Evolutionary conservation across 2,888 invertebrate genomes (phyloP).

Genomic region (Campoletis raptor): DNA sequence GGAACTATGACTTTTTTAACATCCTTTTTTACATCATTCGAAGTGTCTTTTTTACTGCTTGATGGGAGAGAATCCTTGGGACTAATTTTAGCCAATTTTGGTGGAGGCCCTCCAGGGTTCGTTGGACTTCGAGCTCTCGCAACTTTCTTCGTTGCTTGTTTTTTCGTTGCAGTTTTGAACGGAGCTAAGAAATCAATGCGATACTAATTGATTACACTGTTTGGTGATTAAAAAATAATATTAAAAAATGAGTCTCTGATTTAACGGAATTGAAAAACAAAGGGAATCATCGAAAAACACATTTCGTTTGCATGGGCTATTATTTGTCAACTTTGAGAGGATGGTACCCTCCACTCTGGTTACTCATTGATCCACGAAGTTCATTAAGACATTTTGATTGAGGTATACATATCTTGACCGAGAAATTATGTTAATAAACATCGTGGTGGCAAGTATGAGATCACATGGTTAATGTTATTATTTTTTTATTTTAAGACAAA

Average conservation of each 20-base stretch:
- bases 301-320: not conserved
- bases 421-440: not conserved
- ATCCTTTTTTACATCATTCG: constrained; percentile 41
- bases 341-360: not conserved
- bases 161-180: constrained; percentile 70
- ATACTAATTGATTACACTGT: not conserved
- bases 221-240: not conserved
- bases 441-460: not conserved
- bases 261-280: not conserved
- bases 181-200: constrained; percentile 69
- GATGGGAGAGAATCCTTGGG: constrained; percentile 12
- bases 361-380: not conserved
- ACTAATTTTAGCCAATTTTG: constrained; percentile 47
- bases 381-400: not conserved
- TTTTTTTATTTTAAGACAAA: not conserved
- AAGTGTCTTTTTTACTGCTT: constrained; percentile 36
- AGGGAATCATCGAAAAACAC: not conserved
- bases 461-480: not conserved
- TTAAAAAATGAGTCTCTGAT: not conserved
- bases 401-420: not conserved
- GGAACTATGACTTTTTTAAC: constrained; percentile 62
- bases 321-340: not conserved
- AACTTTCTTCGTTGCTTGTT: constrained; percentile 59
- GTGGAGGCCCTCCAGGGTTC: constrained; percentile 28
- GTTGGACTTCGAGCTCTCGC: constrained; percentile 54